Percentiles rank a stretch among this genome's conserved stretches.
phyloP scores from a whole-genome alignment of 2,888 invertebrate genomes.

The Leptopilina drosophilae region DNA sequence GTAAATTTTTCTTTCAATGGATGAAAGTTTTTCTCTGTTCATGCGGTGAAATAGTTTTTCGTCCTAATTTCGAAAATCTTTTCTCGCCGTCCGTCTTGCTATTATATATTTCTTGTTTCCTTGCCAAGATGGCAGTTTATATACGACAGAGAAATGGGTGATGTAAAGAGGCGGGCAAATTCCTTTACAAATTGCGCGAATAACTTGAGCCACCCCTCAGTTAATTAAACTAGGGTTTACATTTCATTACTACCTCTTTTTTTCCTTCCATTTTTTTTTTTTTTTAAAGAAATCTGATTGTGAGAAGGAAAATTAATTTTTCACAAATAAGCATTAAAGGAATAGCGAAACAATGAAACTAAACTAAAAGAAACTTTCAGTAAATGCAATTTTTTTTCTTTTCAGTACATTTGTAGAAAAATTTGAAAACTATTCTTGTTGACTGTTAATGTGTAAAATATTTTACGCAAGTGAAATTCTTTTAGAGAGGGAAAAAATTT shows the following conservation, averaged over 20 bases:
- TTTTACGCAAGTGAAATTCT: slow-evolving; percentile 15
- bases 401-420: not conserved
- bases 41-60: not conserved
- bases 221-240: slow-evolving; percentile 37
- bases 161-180: slow-evolving; percentile 36
- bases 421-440: not conserved
- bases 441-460: not conserved
- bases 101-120: slow-evolving; percentile 29
- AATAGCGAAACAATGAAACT: not conserved
- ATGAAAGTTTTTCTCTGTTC: no score
- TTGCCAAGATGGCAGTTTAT: slow-evolving; percentile 39
- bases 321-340: not conserved
- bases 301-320: no score
- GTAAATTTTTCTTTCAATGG: no score
- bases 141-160: not conserved
- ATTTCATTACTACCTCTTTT: slow-evolving; percentile 1
- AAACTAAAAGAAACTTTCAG: not conserved
- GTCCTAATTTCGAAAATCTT: slow-evolving; percentile 31
- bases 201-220: slow-evolving; percentile 32
- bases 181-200: slow-evolving; percentile 35
- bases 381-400: not conserved
- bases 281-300: not conserved
- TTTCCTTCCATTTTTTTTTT: not conserved
- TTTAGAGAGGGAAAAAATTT: not conserved
- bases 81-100: slow-evolving; percentile 17